Conservation (phyloP, 92 coral and sea anemone genomes). For the Zoanthus gigantus region DNA sequence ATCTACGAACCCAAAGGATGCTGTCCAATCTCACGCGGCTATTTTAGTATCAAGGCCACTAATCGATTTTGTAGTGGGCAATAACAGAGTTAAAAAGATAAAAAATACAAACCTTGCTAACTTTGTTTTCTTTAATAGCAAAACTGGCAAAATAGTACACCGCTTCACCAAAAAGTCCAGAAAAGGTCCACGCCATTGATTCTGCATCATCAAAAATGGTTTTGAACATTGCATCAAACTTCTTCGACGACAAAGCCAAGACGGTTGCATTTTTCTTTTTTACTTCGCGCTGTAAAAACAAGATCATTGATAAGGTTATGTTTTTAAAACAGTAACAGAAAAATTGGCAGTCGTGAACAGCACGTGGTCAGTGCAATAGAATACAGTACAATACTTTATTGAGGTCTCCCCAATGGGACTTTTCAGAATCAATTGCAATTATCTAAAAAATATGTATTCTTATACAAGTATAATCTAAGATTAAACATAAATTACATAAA, state of each 20-base stretch:
- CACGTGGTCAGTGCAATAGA: too few relatives aligned
- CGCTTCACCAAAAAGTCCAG: not conserved
- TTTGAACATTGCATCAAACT: not conserved
- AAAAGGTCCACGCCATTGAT: not conserved
- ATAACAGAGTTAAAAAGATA: not conserved
- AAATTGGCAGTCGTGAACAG: too few relatives aligned
- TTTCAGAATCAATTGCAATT: too few relatives aligned
- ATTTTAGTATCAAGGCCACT: too few relatives aligned
- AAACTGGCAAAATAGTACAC: not conserved
- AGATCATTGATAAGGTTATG: not conserved
- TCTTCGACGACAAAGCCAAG: not conserved
- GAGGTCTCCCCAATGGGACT: too few relatives aligned
- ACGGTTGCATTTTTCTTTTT: not conserved
- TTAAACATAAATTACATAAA: too few relatives aligned
- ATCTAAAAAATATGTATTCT: too few relatives aligned
- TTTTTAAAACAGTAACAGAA: not conserved
- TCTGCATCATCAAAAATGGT: slow-evolving; percentile 18
- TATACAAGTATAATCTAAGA: too few relatives aligned
- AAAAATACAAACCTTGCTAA: not conserved
- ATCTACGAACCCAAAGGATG: too few relatives aligned
- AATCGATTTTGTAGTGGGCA: too few relatives aligned
- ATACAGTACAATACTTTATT: too few relatives aligned
- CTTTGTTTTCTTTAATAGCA: not conserved
- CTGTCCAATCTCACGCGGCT: too few relatives aligned
- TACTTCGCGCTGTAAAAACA: not conserved